These are phyloP conservation scores for Teinopalpus imperialis DNA, from an alignment of 2,888 invertebrate genomes.

Conservation along the genomic window DNA sequence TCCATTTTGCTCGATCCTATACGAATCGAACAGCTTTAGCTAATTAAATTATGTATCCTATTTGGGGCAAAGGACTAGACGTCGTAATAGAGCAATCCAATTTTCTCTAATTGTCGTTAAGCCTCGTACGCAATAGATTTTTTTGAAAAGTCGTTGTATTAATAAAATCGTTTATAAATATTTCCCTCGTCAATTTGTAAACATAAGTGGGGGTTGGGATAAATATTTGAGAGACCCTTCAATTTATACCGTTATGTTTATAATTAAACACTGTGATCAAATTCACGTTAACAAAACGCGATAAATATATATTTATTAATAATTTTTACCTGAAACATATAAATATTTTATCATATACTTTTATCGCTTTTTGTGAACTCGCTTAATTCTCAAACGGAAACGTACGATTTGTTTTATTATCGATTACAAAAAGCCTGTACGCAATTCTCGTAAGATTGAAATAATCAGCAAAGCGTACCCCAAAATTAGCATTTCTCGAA, in stretches of 20 bases:
- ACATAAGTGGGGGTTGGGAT: too few relatives aligned
- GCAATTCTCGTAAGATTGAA: constrained; percentile 2
- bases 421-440: background rate
- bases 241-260: background rate
- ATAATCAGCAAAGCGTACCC: constrained; percentile 23
- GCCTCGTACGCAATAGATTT: too few relatives aligned
- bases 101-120: constrained; percentile 21
- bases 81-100: constrained; percentile 8
- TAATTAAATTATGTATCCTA: constrained; percentile 15
- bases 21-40: constrained; percentile 1
- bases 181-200: too few relatives aligned
- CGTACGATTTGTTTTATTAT: too few relatives aligned
- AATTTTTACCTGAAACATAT: too few relatives aligned
- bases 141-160: too few relatives aligned
- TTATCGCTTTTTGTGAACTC: too few relatives aligned
- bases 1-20: background rate
- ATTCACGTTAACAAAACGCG: background rate
- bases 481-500: constrained; percentile 46
- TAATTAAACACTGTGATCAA: background rate
- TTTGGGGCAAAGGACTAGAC: constrained; percentile 8
- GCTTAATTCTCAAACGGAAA: too few relatives aligned
- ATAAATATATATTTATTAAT: too few relatives aligned
- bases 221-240: constrained; percentile 18
- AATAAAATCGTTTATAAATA: too few relatives aligned
- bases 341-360: too few relatives aligned